These are phyloP conservation scores for Trichosurus vulpecula DNA, from an alignment of 2,797 vertebrate species.

Conservation along the genomic window DNA sequence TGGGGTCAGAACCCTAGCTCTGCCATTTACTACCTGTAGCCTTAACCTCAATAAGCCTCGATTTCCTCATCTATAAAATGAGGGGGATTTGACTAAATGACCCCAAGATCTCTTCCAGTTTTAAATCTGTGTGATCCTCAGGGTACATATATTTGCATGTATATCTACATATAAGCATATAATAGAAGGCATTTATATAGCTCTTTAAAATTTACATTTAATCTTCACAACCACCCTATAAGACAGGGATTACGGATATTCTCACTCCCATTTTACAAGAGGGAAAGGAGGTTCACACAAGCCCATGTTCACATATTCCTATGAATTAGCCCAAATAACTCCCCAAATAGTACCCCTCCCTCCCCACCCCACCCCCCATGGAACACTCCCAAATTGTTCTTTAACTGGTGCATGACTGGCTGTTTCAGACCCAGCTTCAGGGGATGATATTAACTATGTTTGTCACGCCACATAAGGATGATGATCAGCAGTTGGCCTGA, in stretches of 20 bases:
- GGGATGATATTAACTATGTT: constrained; percentile 75
- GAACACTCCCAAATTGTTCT: constrained; percentile 19
- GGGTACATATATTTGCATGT: background rate
- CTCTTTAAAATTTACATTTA: background rate
- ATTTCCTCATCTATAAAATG: background rate
- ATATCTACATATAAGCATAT: background rate
- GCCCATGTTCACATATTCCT: background rate
- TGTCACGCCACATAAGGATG: constrained; percentile 74
- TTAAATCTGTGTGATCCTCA: background rate
- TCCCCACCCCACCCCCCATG: background rate
- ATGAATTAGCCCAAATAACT: background rate
- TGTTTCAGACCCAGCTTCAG: constrained; percentile 57
- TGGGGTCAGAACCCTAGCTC: background rate
- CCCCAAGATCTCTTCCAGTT: background rate
- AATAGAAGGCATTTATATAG: background rate
- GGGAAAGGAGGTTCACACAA: background rate
- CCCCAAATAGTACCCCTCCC: background rate
- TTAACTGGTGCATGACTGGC: constrained; percentile 67
- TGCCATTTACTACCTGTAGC: background rate
- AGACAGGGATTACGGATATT: background rate
- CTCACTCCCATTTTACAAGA: background rate
- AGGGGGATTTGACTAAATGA: background rate
- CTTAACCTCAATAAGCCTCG: background rate
- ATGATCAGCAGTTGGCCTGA: constrained; percentile 73
- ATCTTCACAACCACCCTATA: background rate